phyloP scores from a whole-genome alignment of 2,797 vertebrate species.

The Apodemus agrarius region DNA sequence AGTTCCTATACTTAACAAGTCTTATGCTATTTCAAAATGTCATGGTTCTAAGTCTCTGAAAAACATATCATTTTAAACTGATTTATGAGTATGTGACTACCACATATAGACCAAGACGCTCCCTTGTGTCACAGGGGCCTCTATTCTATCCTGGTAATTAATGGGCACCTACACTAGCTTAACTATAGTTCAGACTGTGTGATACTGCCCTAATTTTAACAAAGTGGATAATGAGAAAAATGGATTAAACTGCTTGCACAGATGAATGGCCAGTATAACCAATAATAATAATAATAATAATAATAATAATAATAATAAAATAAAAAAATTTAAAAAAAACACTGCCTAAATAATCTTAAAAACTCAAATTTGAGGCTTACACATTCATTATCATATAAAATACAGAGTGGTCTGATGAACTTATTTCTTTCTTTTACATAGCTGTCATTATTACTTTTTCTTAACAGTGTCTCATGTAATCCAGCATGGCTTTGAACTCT shows the following conservation, averaged over 20 bases:
- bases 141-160: background rate
- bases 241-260: background rate
- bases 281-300: too few species aligned
- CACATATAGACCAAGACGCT: background rate
- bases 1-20: background rate
- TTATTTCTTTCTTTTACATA: background rate
- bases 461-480: background rate
- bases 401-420: background rate
- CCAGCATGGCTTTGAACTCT: background rate
- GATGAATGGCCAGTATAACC: background rate
- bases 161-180: background rate
- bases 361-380: background rate
- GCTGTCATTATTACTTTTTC: background rate
- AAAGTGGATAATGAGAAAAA: background rate
- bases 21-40: background rate
- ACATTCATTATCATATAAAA: background rate
- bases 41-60: background rate
- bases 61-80: background rate
- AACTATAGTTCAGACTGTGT: background rate
- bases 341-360: background rate
- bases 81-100: background rate
- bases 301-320: too few species aligned
- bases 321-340: too few species aligned
- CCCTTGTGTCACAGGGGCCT: background rate
- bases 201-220: background rate